Conservation (phyloP, 1,140 invertebrate species). For the Drosophila jambulina region DNA sequence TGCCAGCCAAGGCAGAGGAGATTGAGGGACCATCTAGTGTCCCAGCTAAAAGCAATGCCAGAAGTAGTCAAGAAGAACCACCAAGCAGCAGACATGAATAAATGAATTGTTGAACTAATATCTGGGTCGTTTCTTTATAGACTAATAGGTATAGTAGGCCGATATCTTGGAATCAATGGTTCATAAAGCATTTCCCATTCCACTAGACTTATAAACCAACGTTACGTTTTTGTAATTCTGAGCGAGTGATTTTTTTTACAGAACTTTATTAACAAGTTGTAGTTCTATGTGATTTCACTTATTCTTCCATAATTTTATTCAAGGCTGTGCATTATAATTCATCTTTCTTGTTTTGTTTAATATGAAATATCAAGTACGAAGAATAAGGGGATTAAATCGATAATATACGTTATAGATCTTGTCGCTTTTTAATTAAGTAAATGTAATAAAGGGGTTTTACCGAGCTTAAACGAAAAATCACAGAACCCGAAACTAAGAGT, state of each 20-base stretch:
- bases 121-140: slow-evolving; percentile 2
- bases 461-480: slow-evolving; percentile 80
- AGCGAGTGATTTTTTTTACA: too few species aligned
- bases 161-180: too few species aligned
- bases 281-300: not conserved
- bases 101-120: slow-evolving; percentile 55
- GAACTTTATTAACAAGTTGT: not conserved
- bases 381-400: not conserved
- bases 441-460: slow-evolving; percentile 47
- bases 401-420: not conserved
- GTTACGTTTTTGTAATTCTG: too few species aligned
- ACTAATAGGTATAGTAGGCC: not conserved
- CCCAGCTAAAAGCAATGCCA: slow-evolving; percentile 49
- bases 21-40: slow-evolving; percentile 56
- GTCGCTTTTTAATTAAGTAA: slow-evolving; percentile 51
- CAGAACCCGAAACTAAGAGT: slow-evolving; percentile 75
- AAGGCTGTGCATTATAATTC: not conserved
- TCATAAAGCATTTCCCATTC: too few species aligned
- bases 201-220: too few species aligned
- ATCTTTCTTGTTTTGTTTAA: not conserved
- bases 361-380: not conserved
- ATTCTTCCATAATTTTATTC: slow-evolving; percentile 2
- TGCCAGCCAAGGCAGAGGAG: slow-evolving; percentile 67
- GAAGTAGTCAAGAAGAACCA: slow-evolving; percentile 10
- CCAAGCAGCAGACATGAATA: slow-evolving; percentile 34